Percentiles rank a stretch among this genome's conserved stretches.
Evolutionary conservation across 1,140 invertebrate species (phyloP).

Genomic region (Lineus longissimus): DNA sequence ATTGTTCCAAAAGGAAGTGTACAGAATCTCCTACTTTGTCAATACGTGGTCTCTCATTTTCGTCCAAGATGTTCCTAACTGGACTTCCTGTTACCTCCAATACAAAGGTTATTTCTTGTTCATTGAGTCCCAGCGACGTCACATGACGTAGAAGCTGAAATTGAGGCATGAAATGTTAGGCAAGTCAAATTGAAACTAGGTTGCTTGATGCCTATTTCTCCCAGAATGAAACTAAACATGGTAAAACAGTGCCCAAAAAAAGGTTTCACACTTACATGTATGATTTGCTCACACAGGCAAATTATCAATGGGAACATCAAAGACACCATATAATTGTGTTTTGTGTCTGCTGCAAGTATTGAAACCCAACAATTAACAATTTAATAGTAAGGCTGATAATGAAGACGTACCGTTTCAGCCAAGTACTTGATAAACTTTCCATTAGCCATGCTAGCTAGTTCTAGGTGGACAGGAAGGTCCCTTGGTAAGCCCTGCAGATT

Average conservation of each 20-base stretch:
- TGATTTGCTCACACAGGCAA: too few relatives aligned
- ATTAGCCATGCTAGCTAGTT: conserved; percentile 56
- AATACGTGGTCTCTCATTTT: conserved; percentile 39
- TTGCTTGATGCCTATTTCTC: too few relatives aligned
- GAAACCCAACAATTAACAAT: too few relatives aligned
- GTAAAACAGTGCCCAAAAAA: too few relatives aligned
- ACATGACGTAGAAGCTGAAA: conserved; percentile 51
- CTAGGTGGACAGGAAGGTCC: conserved; percentile 52
- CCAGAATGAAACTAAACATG: too few relatives aligned
- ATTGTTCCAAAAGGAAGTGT: conserved; percentile 51
- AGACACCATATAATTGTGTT: too few relatives aligned
- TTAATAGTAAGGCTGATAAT: too few relatives aligned
- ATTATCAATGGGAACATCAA: too few relatives aligned
- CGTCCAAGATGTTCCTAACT: conserved; percentile 39
- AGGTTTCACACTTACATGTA: too few relatives aligned
- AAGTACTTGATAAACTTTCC: conserved; percentile 33
- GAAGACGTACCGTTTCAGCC: not conserved
- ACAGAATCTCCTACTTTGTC: conserved; percentile 54
- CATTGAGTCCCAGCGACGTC: conserved; percentile 54
- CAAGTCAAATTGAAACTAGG: too few relatives aligned
- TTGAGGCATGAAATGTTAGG: not conserved
- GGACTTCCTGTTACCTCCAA: conserved; percentile 50
- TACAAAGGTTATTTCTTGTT: conserved; percentile 54
- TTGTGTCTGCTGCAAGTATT: too few relatives aligned
- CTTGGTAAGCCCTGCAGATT: conserved; percentile 40